These are phyloP conservation scores for Chamaea fasciata DNA, from an alignment of 2,113 vertebrate species.

Conservation along the genomic window DNA sequence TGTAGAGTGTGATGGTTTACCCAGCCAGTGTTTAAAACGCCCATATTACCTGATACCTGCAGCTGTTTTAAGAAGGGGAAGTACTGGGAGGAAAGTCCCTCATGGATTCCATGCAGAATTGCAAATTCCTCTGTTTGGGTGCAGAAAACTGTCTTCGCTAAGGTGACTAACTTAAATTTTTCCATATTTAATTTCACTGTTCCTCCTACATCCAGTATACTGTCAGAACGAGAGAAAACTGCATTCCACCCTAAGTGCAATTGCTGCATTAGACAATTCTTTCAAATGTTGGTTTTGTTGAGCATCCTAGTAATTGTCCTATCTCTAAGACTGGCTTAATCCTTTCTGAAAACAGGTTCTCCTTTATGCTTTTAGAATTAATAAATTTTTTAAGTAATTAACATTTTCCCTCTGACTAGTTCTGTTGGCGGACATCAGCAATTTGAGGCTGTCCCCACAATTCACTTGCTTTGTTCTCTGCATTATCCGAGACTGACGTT, in stretches of 20 bases:
- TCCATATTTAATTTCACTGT: not conserved
- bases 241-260: not conserved
- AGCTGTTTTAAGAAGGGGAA: not conserved
- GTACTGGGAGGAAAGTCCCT: not conserved
- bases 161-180: not conserved
- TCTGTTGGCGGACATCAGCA: not conserved
- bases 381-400: not conserved
- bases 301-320: not conserved
- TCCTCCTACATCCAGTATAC: not conserved
- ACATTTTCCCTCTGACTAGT: not conserved
- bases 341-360: too few species aligned
- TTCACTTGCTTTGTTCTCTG: not conserved
- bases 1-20: too few species aligned
- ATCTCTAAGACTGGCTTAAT: not conserved
- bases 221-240: not conserved
- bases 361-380: not conserved
- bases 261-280: not conserved
- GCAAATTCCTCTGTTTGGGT: not conserved
- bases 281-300: not conserved
- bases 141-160: not conserved
- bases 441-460: not conserved
- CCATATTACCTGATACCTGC: too few species aligned
- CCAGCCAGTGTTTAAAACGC: too few species aligned
- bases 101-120: accelerated
- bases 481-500: not conserved